Conservation (phyloP, 2,113 vertebrate species). For the Mustelus asterias region DNA sequence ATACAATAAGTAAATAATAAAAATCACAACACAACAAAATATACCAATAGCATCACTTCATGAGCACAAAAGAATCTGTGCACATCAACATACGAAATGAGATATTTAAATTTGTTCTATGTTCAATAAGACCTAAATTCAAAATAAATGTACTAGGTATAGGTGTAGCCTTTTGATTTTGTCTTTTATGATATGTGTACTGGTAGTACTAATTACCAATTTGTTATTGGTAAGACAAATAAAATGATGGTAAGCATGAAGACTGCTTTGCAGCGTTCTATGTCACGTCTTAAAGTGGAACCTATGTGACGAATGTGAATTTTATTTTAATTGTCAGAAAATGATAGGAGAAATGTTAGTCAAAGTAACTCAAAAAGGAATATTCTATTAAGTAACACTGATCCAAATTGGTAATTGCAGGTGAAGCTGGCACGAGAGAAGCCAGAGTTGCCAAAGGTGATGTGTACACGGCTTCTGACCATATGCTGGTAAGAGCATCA, state of each 20-base stretch:
- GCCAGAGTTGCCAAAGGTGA: too few relatives aligned
- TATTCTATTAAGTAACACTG: background rate
- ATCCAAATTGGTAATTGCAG: background rate
- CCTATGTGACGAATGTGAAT: background rate
- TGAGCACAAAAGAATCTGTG: background rate
- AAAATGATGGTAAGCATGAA: background rate
- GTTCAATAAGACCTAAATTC: background rate
- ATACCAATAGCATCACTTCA: background rate
- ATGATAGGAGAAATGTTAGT: background rate
- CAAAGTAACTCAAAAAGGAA: background rate
- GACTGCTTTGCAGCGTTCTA: background rate
- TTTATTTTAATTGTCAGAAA: background rate
- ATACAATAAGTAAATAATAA: background rate
- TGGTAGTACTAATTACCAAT: background rate
- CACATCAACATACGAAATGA: background rate
- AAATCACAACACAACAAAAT: background rate
- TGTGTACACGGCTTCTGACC: too few relatives aligned
- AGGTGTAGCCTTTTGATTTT: background rate
- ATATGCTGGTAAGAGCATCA: too few relatives aligned
- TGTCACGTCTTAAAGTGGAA: background rate
- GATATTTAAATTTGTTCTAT: background rate
- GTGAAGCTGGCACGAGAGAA: too few relatives aligned
- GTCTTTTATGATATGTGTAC: background rate
- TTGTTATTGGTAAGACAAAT: background rate
- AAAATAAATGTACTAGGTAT: background rate